Percentiles rank a stretch among this genome's conserved stretches.
Conservation (phyloP, 2,888 invertebrate species). For the Octonoba sinensis region DNA sequence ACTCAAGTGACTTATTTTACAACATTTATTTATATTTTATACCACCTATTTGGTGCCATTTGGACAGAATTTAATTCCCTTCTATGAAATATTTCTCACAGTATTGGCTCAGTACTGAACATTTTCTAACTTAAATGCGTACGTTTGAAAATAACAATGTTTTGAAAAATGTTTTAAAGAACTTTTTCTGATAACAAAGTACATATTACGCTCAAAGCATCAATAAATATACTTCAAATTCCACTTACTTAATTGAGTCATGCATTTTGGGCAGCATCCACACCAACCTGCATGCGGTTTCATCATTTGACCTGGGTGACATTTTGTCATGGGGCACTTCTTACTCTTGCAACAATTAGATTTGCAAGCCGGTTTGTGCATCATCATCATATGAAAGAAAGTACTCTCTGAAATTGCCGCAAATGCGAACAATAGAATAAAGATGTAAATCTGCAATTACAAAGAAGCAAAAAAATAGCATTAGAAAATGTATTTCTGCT, state of each 20-base stretch:
- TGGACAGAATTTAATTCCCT: too few species aligned
- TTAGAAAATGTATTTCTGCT: too few species aligned
- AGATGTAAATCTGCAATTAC: background rate
- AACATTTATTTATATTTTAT: too few species aligned
- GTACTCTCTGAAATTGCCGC: background rate
- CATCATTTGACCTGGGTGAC: constrained; percentile 28
- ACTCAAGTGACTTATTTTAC: too few species aligned
- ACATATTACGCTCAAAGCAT: too few species aligned
- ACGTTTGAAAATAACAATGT: too few species aligned
- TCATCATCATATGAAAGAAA: background rate
- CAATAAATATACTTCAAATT: background rate
- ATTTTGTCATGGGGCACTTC: constrained; percentile 22
- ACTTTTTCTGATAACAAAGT: too few species aligned
- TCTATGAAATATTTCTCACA: too few species aligned
- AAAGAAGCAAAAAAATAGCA: background rate
- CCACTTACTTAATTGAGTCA: constrained; percentile 37
- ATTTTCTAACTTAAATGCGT: too few species aligned
- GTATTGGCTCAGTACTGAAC: too few species aligned
- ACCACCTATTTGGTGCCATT: too few species aligned
- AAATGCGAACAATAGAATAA: background rate
- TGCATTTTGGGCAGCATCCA: constrained; percentile 46
- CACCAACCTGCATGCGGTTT: constrained; percentile 32
- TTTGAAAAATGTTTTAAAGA: too few species aligned
- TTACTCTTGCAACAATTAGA: constrained; percentile 29
- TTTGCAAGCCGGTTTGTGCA: constrained; percentile 3